A percentile compares a stretch with the other conserved stretches of the same genome.
phyloP scores from a whole-genome alignment of 2,888 invertebrate species.

The Epistrophella euchroma region DNA sequence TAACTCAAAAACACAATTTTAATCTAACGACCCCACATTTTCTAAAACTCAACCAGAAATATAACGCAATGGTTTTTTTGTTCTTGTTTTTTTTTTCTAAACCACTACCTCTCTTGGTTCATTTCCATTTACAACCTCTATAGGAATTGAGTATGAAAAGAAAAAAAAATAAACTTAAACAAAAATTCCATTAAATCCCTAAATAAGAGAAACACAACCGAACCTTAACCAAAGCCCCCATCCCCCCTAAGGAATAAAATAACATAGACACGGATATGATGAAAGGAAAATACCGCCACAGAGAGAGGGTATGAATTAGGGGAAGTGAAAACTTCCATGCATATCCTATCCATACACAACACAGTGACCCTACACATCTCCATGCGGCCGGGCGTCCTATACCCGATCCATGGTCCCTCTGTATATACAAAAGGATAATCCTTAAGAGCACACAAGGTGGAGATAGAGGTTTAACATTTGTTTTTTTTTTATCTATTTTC shows the following conservation, averaged over 20 bases:
- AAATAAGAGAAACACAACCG: slow-evolving; percentile 22
- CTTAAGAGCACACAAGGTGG: slow-evolving; percentile 45
- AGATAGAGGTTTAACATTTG: slow-evolving; percentile 30
- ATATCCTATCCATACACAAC: slow-evolving; percentile 36
- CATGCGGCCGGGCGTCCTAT: background rate
- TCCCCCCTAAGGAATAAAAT: slow-evolving; percentile 35
- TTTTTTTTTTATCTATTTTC: slow-evolving; percentile 6
- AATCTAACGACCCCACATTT: slow-evolving; percentile 32
- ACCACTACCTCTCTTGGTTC: slow-evolving; percentile 24
- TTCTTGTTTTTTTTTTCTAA: slow-evolving; percentile 24
- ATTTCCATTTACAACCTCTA: slow-evolving; percentile 41
- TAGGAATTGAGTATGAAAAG: background rate
- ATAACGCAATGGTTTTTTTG: background rate
- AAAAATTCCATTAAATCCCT: slow-evolving; percentile 57
- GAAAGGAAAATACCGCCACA: slow-evolving; percentile 41
- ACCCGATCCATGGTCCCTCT: background rate
- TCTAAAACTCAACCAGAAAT: slow-evolving; percentile 26
- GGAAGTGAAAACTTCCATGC: slow-evolving; percentile 30
- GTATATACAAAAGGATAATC: slow-evolving; percentile 65
- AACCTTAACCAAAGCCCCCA: background rate
- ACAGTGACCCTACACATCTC: slow-evolving; percentile 29
- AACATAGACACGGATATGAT: slow-evolving; percentile 44
- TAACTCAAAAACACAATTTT: slow-evolving; percentile 56
- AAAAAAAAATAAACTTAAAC: slow-evolving; percentile 4
- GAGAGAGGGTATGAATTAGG: background rate